Conservation (phyloP, 2,888 invertebrate genomes). For the Coleophora flavipennella region DNA sequence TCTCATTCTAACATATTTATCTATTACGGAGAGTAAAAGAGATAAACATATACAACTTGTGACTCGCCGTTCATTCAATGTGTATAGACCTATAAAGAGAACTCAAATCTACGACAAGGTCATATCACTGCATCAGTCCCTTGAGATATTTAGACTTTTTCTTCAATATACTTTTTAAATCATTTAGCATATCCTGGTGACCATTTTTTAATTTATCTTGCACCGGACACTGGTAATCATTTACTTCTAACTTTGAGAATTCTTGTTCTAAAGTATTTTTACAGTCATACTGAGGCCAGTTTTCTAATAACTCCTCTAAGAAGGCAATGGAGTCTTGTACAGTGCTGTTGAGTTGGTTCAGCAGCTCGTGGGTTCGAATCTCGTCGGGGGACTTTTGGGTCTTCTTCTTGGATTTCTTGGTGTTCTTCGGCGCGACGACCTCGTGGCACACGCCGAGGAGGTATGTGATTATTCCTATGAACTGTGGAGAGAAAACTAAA, state of each 20-base stretch:
- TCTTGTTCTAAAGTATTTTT: slow-evolving; percentile 41
- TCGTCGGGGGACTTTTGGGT: slow-evolving; percentile 58
- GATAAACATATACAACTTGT: no score
- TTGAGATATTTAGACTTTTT: slow-evolving; percentile 70
- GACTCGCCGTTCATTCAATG: no score
- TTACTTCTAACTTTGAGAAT: slow-evolving; percentile 43
- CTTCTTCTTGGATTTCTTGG: slow-evolving; percentile 74
- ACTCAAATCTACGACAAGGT: slow-evolving; percentile 14
- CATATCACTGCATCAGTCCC: slow-evolving; percentile 46
- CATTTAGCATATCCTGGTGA: slow-evolving; percentile 59
- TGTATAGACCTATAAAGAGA: no score
- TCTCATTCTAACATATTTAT: no score
- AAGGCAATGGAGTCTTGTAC: slow-evolving; percentile 42
- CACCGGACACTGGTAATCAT: slow-evolving; percentile 47
- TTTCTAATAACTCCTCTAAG: slow-evolving; percentile 53
- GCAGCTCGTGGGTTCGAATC: slow-evolving; percentile 37
- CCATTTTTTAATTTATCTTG: slow-evolving; percentile 60
- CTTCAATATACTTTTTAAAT: slow-evolving; percentile 66
- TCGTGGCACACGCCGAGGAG: slow-evolving; percentile 72
- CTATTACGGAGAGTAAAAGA: no score
- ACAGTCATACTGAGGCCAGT: slow-evolving; percentile 46
- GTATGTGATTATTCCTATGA: slow-evolving; percentile 70
- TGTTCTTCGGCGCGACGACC: slow-evolving; percentile 55
- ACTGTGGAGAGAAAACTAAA: slow-evolving; percentile 41
- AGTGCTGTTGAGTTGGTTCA: slow-evolving; percentile 42